Evolutionary conservation across 1,140 invertebrate species (phyloP).

Genomic region (Scaptomyza pallida): DNA sequence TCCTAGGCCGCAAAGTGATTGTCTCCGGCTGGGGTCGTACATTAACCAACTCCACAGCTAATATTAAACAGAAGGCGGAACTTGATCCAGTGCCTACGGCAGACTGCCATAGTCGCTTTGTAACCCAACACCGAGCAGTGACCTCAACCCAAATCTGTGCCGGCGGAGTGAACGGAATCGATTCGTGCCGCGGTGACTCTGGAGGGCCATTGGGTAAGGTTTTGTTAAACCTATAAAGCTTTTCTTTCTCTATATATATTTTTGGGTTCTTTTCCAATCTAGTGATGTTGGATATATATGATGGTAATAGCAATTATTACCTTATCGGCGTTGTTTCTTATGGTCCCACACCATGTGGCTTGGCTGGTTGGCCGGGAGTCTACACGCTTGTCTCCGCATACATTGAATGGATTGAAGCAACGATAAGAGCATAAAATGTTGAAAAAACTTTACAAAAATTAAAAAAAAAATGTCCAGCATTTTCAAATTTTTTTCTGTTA

Average conservation of each 20-base stretch:
- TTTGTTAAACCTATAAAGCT: not conserved
- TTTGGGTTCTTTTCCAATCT: not conserved
- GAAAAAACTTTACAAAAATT: too few relatives aligned
- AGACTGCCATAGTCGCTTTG: slow-evolving; percentile 56
- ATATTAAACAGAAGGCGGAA: slow-evolving; percentile 64
- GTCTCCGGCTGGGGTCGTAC: slow-evolving; percentile 94
- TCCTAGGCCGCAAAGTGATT: slow-evolving; percentile 85
- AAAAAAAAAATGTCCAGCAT: too few relatives aligned
- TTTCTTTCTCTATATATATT: too few relatives aligned
- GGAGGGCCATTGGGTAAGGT: slow-evolving; percentile 84
- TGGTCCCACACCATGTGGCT: slow-evolving; percentile 90
- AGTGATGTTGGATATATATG: slow-evolving; percentile 51
- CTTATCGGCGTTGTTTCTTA: slow-evolving; percentile 89
- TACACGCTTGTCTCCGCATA: slow-evolving; percentile 90
- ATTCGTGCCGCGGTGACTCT: slow-evolving; percentile 85
- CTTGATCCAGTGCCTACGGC: slow-evolving; percentile 37
- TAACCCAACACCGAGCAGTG: slow-evolving; percentile 44
- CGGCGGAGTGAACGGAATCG: slow-evolving; percentile 87
- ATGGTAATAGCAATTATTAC: slow-evolving; percentile 78
- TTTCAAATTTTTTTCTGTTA: too few relatives aligned
- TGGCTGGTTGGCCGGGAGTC: slow-evolving; percentile 89
- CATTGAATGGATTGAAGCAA: slow-evolving; percentile 88
- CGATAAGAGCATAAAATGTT: slow-evolving; percentile 63
- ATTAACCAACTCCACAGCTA: slow-evolving; percentile 84
- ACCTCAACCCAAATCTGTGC: slow-evolving; percentile 86